Conservation (phyloP, 2,888 invertebrate species). For the Andricus quercusramuli region DNA sequence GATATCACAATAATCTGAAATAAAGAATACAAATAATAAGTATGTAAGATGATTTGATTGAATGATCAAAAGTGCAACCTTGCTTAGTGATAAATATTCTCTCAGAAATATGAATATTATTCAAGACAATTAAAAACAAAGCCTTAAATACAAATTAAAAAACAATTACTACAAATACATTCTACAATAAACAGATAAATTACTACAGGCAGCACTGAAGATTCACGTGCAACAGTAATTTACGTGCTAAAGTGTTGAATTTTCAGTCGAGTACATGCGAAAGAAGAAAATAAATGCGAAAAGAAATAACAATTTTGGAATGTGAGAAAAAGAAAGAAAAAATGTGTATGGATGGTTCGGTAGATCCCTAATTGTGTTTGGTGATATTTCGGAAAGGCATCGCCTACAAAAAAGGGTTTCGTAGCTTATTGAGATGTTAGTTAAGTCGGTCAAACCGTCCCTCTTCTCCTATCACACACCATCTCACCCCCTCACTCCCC, state of each 20-base stretch:
- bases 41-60: neutral
- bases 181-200: neutral
- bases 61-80: neutral
- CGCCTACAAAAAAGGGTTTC: no score
- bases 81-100: neutral
- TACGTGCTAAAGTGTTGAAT: neutral
- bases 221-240: conserved; percentile 24
- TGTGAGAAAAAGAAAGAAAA: neutral
- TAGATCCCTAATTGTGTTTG: neutral
- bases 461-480: no score
- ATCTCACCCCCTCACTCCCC: no score
- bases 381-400: neutral
- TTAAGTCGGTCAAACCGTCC: no score
- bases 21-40: conserved; percentile 44
- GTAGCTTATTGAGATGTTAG: no score
- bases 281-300: neutral
- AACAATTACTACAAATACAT: neutral
- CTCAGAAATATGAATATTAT: neutral
- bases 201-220: neutral
- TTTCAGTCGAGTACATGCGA: conserved; percentile 1
- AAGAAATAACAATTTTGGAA: neutral
- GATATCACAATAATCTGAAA: conserved; percentile 45
- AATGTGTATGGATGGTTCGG: conserved; percentile 29
- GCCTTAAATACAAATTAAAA: neutral
- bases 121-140: neutral